A percentile compares a stretch with the other conserved stretches of the same genome.
These are phyloP conservation scores for Amazona ochrocephala DNA, from an alignment of 2,797 vertebrate genomes.

Conservation along the genomic window DNA sequence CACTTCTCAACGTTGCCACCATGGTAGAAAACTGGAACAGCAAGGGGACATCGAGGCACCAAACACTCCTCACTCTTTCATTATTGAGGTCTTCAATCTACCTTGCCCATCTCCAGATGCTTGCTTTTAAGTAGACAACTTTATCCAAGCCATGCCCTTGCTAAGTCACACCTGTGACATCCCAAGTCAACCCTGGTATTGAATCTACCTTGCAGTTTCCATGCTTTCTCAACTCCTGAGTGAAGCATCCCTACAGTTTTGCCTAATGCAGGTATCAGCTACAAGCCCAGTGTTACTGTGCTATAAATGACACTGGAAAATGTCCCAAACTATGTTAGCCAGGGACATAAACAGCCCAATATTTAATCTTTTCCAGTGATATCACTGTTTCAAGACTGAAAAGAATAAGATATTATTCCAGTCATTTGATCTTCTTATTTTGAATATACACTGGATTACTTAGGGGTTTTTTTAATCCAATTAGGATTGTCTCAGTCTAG, in stretches of 20 bases:
- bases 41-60: rapidly evolving
- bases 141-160: background rate
- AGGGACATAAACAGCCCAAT: background rate
- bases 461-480: background rate
- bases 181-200: rapidly evolving
- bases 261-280: background rate
- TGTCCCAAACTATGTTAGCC: background rate
- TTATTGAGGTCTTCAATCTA: background rate
- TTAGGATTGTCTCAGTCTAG: constrained; percentile 1
- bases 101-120: background rate
- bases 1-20: rapidly evolving
- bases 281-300: background rate
- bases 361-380: constrained; percentile 18
- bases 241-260: background rate
- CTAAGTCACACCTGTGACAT: background rate
- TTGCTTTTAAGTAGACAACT: background rate
- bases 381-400: constrained; percentile 1
- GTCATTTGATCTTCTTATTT: constrained; percentile 45
- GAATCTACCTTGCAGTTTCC: background rate
- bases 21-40: background rate
- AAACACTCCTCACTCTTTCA: rapidly evolving
- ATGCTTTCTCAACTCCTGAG: background rate
- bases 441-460: constrained; percentile 8
- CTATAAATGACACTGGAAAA: background rate
- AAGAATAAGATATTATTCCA: constrained; percentile 2